phyloP scores from a whole-genome alignment of 2,113 vertebrate species.

The Orycteropus afer region DNA sequence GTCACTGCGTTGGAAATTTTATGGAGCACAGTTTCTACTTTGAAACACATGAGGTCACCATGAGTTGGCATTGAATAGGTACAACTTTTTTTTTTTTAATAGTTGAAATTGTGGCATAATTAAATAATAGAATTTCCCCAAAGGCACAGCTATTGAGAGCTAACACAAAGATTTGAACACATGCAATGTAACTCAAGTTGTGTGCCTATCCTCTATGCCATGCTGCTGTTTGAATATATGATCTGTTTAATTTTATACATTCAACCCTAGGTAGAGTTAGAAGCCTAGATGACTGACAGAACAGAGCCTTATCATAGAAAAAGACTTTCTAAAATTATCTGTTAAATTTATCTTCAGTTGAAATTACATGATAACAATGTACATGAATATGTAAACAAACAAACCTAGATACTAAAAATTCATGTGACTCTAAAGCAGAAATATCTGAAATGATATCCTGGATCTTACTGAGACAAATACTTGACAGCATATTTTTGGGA shows the following conservation, averaged over 20 bases:
- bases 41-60: not conserved
- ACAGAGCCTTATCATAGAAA: not conserved
- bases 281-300: not conserved
- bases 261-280: not conserved
- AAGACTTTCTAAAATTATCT: constrained; percentile 23
- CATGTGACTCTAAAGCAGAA: not conserved
- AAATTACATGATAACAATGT: not conserved
- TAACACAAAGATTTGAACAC: not conserved
- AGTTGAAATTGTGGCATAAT: not conserved
- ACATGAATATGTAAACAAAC: not conserved
- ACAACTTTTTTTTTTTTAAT: too few relatives aligned
- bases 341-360: not conserved
- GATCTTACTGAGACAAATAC: not conserved
- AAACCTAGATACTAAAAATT: not conserved
- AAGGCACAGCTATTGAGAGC: not conserved
- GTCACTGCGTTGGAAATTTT: not conserved
- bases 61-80: not conserved
- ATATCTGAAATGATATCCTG: not conserved
- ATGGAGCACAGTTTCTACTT: not conserved
- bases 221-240: not conserved
- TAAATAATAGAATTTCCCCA: not conserved
- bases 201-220: not conserved
- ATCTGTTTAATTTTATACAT: not conserved
- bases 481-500: constrained; percentile 1
- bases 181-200: rapidly evolving